Evolutionary conservation across 2,888 invertebrate genomes (phyloP).

Genomic region (Pollenia amentaria): DNA sequence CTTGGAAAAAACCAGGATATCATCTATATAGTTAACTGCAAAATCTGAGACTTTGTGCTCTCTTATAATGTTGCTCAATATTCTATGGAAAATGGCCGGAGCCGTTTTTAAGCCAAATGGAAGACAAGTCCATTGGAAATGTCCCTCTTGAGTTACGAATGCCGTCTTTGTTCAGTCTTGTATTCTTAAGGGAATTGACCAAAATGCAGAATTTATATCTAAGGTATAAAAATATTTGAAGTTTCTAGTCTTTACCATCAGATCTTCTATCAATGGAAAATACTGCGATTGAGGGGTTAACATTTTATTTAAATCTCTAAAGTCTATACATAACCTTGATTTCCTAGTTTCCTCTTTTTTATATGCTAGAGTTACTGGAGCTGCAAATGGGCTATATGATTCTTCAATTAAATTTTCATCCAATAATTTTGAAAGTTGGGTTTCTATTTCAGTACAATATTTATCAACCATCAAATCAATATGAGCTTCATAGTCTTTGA

Average conservation of each 20-base stretch:
- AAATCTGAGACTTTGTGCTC: no score
- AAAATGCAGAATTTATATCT: constrained; percentile 74
- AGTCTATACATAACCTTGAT: no score
- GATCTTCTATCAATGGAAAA: constrained; percentile 59
- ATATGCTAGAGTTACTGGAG: constrained; percentile 74
- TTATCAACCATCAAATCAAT: constrained; percentile 61
- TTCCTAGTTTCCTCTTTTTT: no score
- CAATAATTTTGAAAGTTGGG: constrained; percentile 44
- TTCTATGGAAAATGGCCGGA: constrained; percentile 73
- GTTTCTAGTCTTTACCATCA: constrained; percentile 66
- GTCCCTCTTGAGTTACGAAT: constrained; percentile 74
- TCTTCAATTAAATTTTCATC: constrained; percentile 65
- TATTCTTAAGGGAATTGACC: constrained; percentile 63
- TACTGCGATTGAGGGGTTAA: constrained; percentile 45
- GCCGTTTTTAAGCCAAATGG: constrained; percentile 73
- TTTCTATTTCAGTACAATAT: constrained; percentile 75
- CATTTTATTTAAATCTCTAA: constrained; percentile 74
- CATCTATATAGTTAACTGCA: no score
- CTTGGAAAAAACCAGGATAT: no score
- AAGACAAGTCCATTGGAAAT: constrained; percentile 75
- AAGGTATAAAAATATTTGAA: constrained; percentile 67
- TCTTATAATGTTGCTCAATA: constrained; percentile 71
- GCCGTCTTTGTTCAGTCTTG: constrained; percentile 73
- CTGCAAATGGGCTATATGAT: constrained; percentile 74
- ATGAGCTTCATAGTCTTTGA: background rate